phyloP scores from a whole-genome alignment of 2,888 invertebrate genomes.

The Clistopyga incitator region DNA sequence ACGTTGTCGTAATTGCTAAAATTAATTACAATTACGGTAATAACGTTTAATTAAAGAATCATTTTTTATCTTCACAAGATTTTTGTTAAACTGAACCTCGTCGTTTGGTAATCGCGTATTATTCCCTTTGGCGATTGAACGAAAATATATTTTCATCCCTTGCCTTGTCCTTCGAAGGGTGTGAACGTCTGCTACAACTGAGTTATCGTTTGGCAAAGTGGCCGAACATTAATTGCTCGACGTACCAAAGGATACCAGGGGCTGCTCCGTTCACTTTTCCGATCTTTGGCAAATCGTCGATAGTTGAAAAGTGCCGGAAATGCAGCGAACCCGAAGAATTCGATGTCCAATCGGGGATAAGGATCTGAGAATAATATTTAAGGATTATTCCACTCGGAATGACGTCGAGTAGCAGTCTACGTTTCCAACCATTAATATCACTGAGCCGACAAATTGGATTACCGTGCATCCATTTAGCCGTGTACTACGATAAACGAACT shows the following conservation, averaged over 20 bases:
- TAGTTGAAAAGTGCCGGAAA: conserved; percentile 46
- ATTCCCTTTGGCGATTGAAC: background rate
- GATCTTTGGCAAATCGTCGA: conserved; percentile 49
- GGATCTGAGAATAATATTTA: conserved; percentile 73
- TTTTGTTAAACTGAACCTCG: background rate
- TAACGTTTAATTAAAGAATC: no score
- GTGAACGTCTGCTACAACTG: background rate
- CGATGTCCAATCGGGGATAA: conserved; percentile 47
- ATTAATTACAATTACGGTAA: no score
- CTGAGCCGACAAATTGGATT: conserved; percentile 78
- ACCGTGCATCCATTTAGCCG: conserved; percentile 76
- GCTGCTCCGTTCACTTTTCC: conserved; percentile 23
- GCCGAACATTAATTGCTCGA: conserved; percentile 7
- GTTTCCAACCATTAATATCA: conserved; percentile 78
- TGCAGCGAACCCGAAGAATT: conserved; percentile 4
- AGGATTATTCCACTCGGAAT: conserved; percentile 75
- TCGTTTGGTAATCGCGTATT: background rate
- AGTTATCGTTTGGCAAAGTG: conserved; percentile 10
- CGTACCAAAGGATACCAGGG: background rate
- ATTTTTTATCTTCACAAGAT: no score
- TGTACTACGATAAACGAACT: conserved; percentile 65
- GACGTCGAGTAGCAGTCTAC: conserved; percentile 66
- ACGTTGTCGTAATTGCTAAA: no score
- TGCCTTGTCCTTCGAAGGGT: background rate
- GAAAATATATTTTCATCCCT: background rate